Evolutionary conservation across 2,797 vertebrate genomes (phyloP).

Genomic region (Carapus acus): DNA sequence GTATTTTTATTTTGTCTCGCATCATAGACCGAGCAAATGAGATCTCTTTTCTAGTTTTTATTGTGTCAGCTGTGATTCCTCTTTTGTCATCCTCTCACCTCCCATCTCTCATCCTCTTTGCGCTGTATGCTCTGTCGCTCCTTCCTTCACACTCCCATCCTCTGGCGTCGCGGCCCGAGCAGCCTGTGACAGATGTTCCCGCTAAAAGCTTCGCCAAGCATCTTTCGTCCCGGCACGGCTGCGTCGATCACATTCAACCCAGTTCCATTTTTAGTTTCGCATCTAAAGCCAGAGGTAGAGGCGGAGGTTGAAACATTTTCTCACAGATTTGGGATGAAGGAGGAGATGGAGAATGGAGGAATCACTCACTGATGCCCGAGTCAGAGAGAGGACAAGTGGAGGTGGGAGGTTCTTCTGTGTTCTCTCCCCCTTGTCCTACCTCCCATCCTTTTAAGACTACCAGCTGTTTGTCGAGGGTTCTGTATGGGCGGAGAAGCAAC

Average conservation of each 20-base stretch:
- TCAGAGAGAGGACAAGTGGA: conserved; percentile 25
- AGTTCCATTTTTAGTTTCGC: conserved; percentile 34
- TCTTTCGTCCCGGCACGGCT: conserved; percentile 38
- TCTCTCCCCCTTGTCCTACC: conserved; percentile 30
- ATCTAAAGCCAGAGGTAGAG: conserved; percentile 5
- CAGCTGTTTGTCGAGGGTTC: conserved; percentile 34
- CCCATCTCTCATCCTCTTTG: too few relatives aligned
- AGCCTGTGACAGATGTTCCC: conserved; percentile 50
- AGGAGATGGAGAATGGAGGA: not conserved
- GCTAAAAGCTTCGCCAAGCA: conserved; percentile 34
- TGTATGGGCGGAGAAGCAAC: conserved; percentile 19
- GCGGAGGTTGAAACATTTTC: too few relatives aligned
- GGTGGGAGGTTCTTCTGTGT: conserved; percentile 26
- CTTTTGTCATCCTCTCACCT: too few relatives aligned
- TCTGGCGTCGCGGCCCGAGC: conserved; percentile 18
- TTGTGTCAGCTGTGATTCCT: too few relatives aligned
- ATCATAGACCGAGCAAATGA: too few relatives aligned
- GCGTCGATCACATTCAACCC: conserved; percentile 47
- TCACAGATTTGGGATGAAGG: too few relatives aligned
- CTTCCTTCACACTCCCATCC: conserved; percentile 15
- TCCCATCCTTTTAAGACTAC: conserved; percentile 15
- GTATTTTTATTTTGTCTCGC: too few relatives aligned
- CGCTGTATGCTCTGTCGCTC: conserved; percentile 16
- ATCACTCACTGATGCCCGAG: conserved; percentile 18
- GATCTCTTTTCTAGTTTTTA: too few relatives aligned